phyloP scores from a whole-genome alignment of 2,113 vertebrate genomes.

The Siniperca knerii region DNA sequence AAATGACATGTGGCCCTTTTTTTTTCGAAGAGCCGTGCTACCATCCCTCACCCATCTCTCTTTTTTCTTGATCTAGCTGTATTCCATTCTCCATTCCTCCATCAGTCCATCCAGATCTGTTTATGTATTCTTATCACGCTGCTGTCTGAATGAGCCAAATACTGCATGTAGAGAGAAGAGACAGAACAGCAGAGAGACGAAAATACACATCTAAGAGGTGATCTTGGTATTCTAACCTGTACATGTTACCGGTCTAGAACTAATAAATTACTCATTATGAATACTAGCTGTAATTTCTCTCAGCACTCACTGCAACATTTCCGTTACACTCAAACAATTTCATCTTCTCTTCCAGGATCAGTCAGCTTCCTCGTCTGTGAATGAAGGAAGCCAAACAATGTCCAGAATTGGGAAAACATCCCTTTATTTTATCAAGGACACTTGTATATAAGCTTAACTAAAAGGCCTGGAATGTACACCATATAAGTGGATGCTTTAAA shows the following conservation, averaged over 20 bases:
- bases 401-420: neutral
- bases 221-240: neutral
- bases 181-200: neutral
- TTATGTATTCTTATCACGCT: constrained; percentile 9
- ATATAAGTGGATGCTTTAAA: too few relatives aligned
- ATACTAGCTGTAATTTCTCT: neutral
- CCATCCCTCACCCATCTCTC: constrained; percentile 8
- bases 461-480: too few relatives aligned
- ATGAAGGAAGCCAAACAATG: neutral
- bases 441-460: too few relatives aligned
- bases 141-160: neutral
- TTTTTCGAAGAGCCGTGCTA: constrained; percentile 1
- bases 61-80: neutral
- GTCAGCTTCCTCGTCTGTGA: neutral
- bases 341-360: neutral
- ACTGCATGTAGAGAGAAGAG: neutral
- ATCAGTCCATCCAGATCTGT: constrained; percentile 14
- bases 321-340: neutral
- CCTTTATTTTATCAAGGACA: neutral
- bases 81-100: constrained; percentile 2
- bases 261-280: neutral
- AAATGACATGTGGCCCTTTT: constrained; percentile 52
- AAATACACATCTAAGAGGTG: neutral
- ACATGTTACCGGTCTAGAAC: neutral
- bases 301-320: neutral